Evolutionary conservation across 2,888 invertebrate species (phyloP), one percentile per base, ranked within the genome.

Genomic region (Branchipolynoe longqiensis): DNA sequence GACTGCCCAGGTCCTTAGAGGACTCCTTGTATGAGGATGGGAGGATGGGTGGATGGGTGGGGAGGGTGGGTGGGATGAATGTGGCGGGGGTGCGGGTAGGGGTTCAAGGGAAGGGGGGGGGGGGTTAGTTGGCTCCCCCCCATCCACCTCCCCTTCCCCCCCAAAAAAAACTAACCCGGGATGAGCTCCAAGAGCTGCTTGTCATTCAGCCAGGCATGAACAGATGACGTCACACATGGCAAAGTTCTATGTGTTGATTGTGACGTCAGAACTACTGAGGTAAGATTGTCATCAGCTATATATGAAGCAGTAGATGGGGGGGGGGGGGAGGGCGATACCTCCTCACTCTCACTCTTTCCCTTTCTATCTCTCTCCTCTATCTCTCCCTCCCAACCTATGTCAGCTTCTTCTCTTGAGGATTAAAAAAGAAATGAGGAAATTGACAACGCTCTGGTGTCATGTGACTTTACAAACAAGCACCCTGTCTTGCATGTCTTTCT

Each of bases 201-300:
- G 33, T 69, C 25, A n/a, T 58, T n/a, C 69, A 38, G 69, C 69
- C 69, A 69, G 69, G 69, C 38, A 36, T 69, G 69, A 36, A 36
- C 12, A 69, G 69, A 38, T 69, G 69, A 69, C 36, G n/a, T n/a
- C n/a, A 38, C 69, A 69, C 69, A 38, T 69, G 69, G 69, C 69
- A 69, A 36, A 36, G n/a, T 8, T 58, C 4, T 38, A 38, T 69
- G 69, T 36, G 36, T 36, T 18, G 36, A 38, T 38, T 69, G 36
- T 69, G 62, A 62, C 62, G 6, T 62, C 33, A 6, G 18, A 38
- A 69, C 69, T 69, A 69, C 69, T 69, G 69, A 69, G 69, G 69
- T 69, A 69, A 69, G 69, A 69, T 69, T 36, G 69, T 69, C n/a
- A n/a, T n/a, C 69, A 69, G 69, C 69, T 69, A 62, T 62, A 69